Percentiles rank a stretch among this genome's conserved stretches.
These are phyloP conservation scores for Drosophila ambigua DNA, from an alignment of 1,140 invertebrate genomes.

Conservation along the genomic window DNA sequence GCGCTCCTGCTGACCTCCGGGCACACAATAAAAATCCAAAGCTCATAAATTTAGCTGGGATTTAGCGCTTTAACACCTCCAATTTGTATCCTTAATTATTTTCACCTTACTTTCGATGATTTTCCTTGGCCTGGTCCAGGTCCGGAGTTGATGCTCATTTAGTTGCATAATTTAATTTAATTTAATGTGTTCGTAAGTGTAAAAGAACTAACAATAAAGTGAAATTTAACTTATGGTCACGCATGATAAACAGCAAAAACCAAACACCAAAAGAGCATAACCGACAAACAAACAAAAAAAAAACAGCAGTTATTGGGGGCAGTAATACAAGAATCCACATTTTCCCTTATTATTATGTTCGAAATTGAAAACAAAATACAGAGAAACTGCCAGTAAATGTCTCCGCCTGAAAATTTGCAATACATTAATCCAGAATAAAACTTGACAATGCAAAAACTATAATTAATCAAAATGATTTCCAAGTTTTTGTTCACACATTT, in stretches of 20 bases:
- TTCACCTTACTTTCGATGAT: constrained; percentile 30
- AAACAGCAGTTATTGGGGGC: constrained; percentile 41
- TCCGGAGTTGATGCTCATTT: constrained; percentile 41
- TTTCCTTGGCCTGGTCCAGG: constrained; percentile 19
- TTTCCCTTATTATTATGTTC: constrained; percentile 38
- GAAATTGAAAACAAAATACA: constrained; percentile 48
- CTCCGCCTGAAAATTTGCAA: constrained; percentile 63
- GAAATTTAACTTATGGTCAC: constrained; percentile 25
- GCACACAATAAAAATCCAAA: constrained; percentile 64
- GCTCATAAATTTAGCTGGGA: constrained; percentile 59
- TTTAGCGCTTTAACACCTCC: constrained; percentile 31
- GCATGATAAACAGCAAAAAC: constrained; percentile 13
- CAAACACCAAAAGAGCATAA: constrained; percentile 5
- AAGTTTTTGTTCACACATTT: background rate
- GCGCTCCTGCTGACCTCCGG: constrained; percentile 59
- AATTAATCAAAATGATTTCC: background rate
- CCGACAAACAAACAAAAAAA: background rate
- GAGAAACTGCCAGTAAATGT: constrained; percentile 80
- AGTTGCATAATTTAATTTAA: constrained; percentile 53
- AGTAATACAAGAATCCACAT: constrained; percentile 41
- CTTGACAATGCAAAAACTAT: constrained; percentile 11
- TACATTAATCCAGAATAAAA: constrained; percentile 16
- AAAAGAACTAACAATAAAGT: constrained; percentile 41
- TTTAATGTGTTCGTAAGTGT: constrained; percentile 53
- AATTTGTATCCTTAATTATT: constrained; percentile 27